Percentiles rank a stretch among this genome's conserved stretches.
Conservation (phyloP, 2,113 vertebrate species). For the Ramphastos sulfuratus region DNA sequence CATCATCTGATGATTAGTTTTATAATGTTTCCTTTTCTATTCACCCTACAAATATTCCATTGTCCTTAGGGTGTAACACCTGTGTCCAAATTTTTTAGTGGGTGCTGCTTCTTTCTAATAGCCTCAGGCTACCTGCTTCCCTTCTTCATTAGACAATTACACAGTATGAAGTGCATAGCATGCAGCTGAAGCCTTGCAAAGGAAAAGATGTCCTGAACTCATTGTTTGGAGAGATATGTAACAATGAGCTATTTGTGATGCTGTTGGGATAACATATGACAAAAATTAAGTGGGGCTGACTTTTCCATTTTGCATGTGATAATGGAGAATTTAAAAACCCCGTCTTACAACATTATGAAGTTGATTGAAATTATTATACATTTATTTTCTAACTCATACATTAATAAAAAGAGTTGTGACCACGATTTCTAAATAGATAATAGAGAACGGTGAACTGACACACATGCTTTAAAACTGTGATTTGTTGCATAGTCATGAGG, state of each 20-base stretch:
- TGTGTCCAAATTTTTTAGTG: not conserved
- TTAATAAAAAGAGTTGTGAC: conserved; percentile 46
- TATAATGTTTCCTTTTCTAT: not conserved
- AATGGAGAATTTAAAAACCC: conserved; percentile 33
- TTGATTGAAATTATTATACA: conserved; percentile 64
- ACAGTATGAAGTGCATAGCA: not conserved
- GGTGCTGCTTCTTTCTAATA: not conserved
- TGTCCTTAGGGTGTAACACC: not conserved
- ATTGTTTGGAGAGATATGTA: conserved; percentile 25
- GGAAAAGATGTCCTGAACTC: conserved; percentile 24
- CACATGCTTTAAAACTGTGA: not conserved
- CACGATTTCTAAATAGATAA: conserved; percentile 59
- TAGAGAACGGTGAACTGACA: conserved; percentile 24
- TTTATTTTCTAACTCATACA: conserved; percentile 58
- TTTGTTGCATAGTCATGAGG: conserved; percentile 45
- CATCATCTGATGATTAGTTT: not conserved
- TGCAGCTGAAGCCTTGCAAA: not conserved
- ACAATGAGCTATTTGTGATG: conserved; percentile 37
- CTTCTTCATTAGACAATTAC: not conserved
- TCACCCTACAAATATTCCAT: not conserved
- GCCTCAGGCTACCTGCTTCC: not conserved
- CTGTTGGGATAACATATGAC: conserved; percentile 32
- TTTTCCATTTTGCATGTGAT: conserved; percentile 21
- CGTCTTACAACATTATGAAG: conserved; percentile 37
- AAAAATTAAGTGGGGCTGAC: conserved; percentile 49